These are phyloP conservation scores for Reticulitermes lucifugus DNA, from an alignment of 2,888 invertebrate genomes.

Conservation along the genomic window DNA sequence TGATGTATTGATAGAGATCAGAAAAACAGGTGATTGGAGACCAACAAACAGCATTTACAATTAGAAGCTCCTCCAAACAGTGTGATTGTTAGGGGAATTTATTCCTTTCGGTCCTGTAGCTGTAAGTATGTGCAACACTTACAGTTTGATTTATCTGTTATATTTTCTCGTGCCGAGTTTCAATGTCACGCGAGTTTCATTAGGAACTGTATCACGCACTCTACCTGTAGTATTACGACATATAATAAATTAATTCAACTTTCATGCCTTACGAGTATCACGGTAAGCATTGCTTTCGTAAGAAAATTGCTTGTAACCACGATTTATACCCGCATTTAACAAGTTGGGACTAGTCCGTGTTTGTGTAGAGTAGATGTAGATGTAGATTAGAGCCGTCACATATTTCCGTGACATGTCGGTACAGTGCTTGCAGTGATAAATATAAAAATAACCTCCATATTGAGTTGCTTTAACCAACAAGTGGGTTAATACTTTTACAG, in stretches of 20 bases:
- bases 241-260: not conserved
- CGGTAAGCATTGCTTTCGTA: not conserved
- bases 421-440: not conserved
- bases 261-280: not conserved
- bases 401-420: not conserved
- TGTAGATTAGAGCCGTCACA: not conserved
- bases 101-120: no score
- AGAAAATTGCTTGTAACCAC: not conserved
- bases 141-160: not conserved
- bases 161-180: not conserved
- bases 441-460: not conserved
- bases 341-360: not conserved
- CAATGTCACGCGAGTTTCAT: not conserved
- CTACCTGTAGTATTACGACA: not conserved
- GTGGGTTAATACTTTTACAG: no score
- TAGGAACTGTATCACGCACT: not conserved
- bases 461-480: not conserved
- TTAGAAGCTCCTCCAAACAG: no score
- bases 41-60: no score
- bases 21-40: no score
- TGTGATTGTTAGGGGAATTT: no score
- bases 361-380: not conserved
- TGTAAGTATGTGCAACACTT: no score
- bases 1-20: no score
- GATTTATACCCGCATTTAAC: not conserved